Percentiles rank a stretch among this genome's conserved stretches.
Evolutionary conservation across 2,888 invertebrate species (phyloP).

Genomic region (Apeira syringaria): DNA sequence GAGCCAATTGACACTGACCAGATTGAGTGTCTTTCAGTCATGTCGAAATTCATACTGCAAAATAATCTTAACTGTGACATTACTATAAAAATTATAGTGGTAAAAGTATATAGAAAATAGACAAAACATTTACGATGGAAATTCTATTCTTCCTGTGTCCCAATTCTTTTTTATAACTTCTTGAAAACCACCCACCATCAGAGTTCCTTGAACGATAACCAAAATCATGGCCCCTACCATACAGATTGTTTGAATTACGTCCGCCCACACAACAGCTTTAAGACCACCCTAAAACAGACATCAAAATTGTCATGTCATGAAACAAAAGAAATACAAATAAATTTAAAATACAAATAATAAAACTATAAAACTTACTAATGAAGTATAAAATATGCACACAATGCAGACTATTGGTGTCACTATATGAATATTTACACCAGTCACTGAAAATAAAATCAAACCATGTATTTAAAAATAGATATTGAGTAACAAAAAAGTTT

Average conservation of each 20-base stretch:
- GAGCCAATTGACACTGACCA: constrained; percentile 89
- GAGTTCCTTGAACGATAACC: constrained; percentile 85
- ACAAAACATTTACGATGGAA: constrained; percentile 72
- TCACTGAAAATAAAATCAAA: constrained; percentile 78
- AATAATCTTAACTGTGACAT: neutral
- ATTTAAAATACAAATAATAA: no score
- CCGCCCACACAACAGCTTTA: constrained; percentile 89
- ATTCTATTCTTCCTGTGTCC: constrained; percentile 84
- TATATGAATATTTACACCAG: constrained; percentile 89
- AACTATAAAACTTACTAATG: constrained; percentile 86
- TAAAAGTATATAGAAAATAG: neutral
- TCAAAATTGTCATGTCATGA: no score
- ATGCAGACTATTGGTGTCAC: constrained; percentile 89
- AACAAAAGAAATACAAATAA: no score
- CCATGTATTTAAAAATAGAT: no score
- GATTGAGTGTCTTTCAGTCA: constrained; percentile 88
- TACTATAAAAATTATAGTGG: neutral
- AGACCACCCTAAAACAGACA: constrained; percentile 82
- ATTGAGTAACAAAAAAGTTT: no score
- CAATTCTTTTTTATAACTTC: constrained; percentile 83
- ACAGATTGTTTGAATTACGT: constrained; percentile 87
- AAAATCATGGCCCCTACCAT: constrained; percentile 88
- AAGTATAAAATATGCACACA: constrained; percentile 92
- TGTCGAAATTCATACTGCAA: constrained; percentile 85
- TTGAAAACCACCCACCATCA: constrained; percentile 85